Conservation (phyloP, 2,113 vertebrate genomes). For the Sphyrna mokarran region DNA sequence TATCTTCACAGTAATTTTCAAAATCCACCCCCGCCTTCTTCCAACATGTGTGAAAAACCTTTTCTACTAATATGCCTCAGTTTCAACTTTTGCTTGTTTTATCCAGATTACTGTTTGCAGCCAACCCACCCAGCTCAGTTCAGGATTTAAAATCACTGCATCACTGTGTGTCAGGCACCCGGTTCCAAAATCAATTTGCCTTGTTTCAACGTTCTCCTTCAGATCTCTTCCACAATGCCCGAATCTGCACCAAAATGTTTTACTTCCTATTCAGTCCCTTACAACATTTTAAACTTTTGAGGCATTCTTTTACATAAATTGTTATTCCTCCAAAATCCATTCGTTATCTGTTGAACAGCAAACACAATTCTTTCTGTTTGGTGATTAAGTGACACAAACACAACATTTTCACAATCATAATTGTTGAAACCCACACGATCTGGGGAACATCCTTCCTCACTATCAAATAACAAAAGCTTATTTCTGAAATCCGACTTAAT, state of each 20-base stretch:
- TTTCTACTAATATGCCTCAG: not conserved
- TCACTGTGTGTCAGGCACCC: not conserved
- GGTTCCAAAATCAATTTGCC: not conserved
- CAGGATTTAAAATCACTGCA: not conserved
- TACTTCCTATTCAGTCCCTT: not conserved
- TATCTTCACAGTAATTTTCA: not conserved
- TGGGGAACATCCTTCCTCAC: not conserved
- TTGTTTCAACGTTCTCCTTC: not conserved
- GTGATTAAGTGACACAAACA: not conserved
- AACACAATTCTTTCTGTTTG: not conserved
- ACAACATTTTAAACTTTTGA: not conserved
- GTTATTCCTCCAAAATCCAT: not conserved
- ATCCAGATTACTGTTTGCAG: not conserved
- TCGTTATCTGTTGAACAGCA: not conserved
- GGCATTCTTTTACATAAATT: not conserved
- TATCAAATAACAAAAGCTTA: too few species aligned
- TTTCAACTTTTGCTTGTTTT: too few species aligned
- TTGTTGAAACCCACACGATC: not conserved
- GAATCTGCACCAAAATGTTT: not conserved
- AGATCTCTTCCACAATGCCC: not conserved
- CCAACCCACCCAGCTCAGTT: not conserved
- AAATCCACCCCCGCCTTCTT: not conserved
- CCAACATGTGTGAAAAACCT: not conserved
- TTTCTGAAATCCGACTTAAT: not conserved
- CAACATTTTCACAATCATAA: not conserved